Evolutionary conservation across 2,113 vertebrate species (phyloP).

Genomic region (Corythoichthys haematopterus): DNA sequence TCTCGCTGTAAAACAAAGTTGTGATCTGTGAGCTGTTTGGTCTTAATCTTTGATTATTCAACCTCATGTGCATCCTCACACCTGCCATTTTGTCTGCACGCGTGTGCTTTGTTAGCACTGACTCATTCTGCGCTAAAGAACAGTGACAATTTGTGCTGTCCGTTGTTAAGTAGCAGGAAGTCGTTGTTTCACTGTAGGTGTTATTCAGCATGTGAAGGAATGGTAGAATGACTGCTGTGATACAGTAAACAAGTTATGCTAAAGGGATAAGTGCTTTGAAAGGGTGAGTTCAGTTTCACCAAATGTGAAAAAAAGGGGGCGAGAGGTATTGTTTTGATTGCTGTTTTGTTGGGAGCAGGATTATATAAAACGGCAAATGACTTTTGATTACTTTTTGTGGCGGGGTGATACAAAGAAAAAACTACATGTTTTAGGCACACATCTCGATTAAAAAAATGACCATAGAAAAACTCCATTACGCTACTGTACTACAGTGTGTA

Average conservation of each 20-base stretch:
- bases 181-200: slow-evolving; percentile 16
- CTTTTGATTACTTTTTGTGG: neutral
- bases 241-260: neutral
- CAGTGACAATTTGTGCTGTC: slow-evolving; percentile 15
- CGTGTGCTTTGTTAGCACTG: slow-evolving; percentile 34
- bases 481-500: too few species aligned
- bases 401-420: neutral
- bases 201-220: slow-evolving; percentile 18
- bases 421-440: neutral
- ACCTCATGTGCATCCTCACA: slow-evolving; percentile 24
- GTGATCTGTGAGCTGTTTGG: slow-evolving; percentile 5
- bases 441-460: too few species aligned
- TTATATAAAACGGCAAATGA: neutral
- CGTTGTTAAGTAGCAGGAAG: slow-evolving; percentile 7
- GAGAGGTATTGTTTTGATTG: neutral
- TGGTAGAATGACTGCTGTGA: slow-evolving; percentile 1
- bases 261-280: neutral
- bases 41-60: slow-evolving; percentile 28
- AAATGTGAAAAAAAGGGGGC: neutral
- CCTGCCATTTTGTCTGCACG: slow-evolving; percentile 32
- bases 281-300: neutral
- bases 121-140: slow-evolving; percentile 25
- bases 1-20: neutral
- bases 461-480: too few species aligned
- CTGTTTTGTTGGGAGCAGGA: neutral